These are phyloP conservation scores for Torymus aiolomorphi DNA, from an alignment of 2,888 invertebrate genomes.

Conservation along the genomic window DNA sequence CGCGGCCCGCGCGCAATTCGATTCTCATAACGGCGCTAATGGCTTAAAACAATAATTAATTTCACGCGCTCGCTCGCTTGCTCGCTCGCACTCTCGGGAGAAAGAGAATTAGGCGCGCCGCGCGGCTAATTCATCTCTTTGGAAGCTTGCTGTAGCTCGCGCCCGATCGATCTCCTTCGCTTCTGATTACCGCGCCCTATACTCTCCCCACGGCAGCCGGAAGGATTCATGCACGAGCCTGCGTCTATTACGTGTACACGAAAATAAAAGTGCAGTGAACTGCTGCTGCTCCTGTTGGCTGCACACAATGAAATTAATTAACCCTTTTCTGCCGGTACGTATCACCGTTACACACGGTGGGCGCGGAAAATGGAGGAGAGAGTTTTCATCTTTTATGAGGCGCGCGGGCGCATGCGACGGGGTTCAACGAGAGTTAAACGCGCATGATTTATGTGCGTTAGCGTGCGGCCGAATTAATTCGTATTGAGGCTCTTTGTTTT, in stretches of 20 bases:
- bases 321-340: slow-evolving; percentile 19
- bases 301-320: slow-evolving; percentile 41
- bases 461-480: too few relatives aligned
- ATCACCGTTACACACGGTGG: not conserved
- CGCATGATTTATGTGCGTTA: slow-evolving; percentile 29
- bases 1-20: slow-evolving; percentile 16
- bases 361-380: not conserved
- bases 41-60: slow-evolving; percentile 50
- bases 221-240: not conserved
- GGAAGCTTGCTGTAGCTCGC: not conserved
- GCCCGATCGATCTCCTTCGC: slow-evolving; percentile 49
- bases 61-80: slow-evolving; percentile 9
- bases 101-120: slow-evolving; percentile 21
- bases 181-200: slow-evolving; percentile 36
- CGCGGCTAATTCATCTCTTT: slow-evolving; percentile 43
- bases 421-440: slow-evolving; percentile 17
- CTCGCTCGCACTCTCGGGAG: not conserved
- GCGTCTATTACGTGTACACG: too few relatives aligned
- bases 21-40: slow-evolving; percentile 43
- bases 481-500: too few relatives aligned
- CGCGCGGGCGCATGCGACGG: not conserved
- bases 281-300: too few relatives aligned
- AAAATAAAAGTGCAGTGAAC: not conserved
- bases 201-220: not conserved
- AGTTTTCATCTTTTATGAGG: not conserved